A percentile compares a stretch with the other conserved stretches of the same genome.
phyloP scores from a whole-genome alignment of 2,797 vertebrate species.

The Carapus acus region DNA sequence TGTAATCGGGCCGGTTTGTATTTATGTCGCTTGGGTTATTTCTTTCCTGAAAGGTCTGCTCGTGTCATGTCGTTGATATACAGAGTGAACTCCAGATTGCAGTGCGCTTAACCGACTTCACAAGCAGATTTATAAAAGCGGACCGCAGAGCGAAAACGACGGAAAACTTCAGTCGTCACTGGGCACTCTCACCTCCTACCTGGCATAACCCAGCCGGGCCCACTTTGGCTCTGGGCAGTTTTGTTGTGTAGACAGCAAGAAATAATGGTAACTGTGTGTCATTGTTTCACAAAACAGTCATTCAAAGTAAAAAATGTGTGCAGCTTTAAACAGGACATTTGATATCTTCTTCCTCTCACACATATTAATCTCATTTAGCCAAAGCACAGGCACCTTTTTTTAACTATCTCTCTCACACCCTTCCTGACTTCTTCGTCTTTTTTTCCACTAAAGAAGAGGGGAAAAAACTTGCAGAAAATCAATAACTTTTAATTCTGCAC shows the following conservation, averaged over 20 bases:
- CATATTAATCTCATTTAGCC: too few species aligned
- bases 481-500: conserved; percentile 74
- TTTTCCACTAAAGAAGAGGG: conserved; percentile 34
- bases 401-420: too few species aligned
- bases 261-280: too few species aligned
- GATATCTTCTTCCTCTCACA: too few species aligned
- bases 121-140: conserved; percentile 22
- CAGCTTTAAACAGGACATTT: too few species aligned
- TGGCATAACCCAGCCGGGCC: conserved; percentile 23
- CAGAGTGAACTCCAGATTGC: conserved; percentile 33
- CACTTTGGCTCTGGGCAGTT: conserved; percentile 31
- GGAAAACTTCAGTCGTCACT: conserved; percentile 2
- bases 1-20: conserved; percentile 71
- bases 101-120: conserved; percentile 46
- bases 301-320: too few species aligned
- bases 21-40: conserved; percentile 60
- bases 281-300: not conserved
- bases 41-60: conserved; percentile 38
- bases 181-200: conserved; percentile 21
- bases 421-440: conserved; percentile 36
- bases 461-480: conserved; percentile 61
- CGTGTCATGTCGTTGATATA: conserved; percentile 28
- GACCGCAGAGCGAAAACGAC: conserved; percentile 20
- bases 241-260: conserved; percentile 9
- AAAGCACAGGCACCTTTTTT: too few species aligned